Conservation (phyloP, 2,113 vertebrate genomes). For the Lophotis ruficrista region DNA sequence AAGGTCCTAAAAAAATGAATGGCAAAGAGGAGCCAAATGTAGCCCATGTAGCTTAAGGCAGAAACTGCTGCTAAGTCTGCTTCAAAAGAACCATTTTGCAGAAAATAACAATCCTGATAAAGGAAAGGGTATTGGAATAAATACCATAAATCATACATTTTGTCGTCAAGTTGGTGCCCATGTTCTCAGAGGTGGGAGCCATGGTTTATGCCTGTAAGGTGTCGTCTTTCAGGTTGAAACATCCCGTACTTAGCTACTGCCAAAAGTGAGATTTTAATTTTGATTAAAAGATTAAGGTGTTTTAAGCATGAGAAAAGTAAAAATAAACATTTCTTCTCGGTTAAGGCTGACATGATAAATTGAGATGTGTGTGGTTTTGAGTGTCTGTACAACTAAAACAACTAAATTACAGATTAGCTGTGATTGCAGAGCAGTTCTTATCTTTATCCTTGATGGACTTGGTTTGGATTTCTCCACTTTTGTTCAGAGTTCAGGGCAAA, state of each 20-base stretch:
- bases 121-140: background rate
- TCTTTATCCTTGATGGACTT: background rate
- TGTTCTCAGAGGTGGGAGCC: background rate
- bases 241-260: background rate
- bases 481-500: background rate
- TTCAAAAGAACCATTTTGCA: background rate
- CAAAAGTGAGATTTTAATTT: background rate
- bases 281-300: background rate
- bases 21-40: background rate
- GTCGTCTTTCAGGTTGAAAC: background rate
- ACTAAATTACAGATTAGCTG: background rate
- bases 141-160: background rate
- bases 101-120: background rate
- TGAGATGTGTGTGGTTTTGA: background rate
- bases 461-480: background rate
- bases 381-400: background rate
- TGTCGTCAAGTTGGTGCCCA: background rate
- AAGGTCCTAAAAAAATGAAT: background rate
- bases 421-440: background rate
- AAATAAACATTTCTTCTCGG: background rate
- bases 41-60: background rate
- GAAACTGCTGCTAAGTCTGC: background rate
- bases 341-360: background rate
- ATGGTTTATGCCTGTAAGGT: background rate
- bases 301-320: background rate